Evolutionary conservation across 1,140 invertebrate genomes (phyloP).

Genomic region (Holcopasites calliopsidis): DNA sequence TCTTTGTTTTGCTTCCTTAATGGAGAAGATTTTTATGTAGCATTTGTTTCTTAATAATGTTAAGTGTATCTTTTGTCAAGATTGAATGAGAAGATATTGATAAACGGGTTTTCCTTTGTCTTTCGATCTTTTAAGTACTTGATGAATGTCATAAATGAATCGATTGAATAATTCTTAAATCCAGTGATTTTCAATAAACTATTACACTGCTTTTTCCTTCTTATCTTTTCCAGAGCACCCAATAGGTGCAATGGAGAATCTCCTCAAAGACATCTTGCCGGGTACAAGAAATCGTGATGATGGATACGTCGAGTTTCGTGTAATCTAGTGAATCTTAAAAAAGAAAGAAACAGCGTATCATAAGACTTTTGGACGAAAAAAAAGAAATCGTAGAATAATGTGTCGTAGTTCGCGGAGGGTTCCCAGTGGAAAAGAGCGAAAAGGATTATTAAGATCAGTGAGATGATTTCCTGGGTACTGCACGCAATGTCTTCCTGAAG

Average conservation of each 20-base stretch:
- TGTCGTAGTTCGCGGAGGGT: conserved; percentile 12
- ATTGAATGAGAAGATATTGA: too few relatives aligned
- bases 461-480: conserved; percentile 33
- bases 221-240: not conserved
- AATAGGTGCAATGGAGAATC: not conserved
- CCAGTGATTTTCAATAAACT: not conserved
- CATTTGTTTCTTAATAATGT: too few relatives aligned
- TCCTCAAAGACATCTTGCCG: not conserved
- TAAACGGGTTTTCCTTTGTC: too few relatives aligned
- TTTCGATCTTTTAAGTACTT: too few relatives aligned
- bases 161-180: too few relatives aligned
- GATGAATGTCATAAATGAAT: too few relatives aligned
- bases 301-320: not conserved
- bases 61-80: too few relatives aligned
- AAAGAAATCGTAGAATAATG: conserved; percentile 14
- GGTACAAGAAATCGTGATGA: not conserved
- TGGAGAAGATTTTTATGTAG: too few relatives aligned
- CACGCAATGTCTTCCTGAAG: conserved; percentile 33
- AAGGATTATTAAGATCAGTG: not conserved
- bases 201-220: not conserved
- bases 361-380: not conserved
- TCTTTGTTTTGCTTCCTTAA: too few relatives aligned
- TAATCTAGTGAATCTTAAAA: not conserved
- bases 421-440: not conserved
- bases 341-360: not conserved